Evolutionary conservation across 2,888 invertebrate species (phyloP), one percentile per base, ranked within the genome.

Genomic region (Petrophora chlorosata): DNA sequence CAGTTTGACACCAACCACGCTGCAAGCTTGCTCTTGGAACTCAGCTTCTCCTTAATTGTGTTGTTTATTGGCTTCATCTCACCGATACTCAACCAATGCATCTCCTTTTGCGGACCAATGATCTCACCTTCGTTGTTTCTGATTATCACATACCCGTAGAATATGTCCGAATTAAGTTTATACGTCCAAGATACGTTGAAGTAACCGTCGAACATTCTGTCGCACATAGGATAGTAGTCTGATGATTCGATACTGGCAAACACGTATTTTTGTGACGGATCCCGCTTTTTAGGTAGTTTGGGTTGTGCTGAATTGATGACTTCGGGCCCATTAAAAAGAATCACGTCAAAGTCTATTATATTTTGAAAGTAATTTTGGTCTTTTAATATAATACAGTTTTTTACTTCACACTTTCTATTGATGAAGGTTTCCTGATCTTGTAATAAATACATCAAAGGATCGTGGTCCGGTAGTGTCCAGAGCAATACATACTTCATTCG

Each of bases 1-100:
- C 82, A 82, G 16, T 81, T 73, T 2, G 82, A 82, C 0, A 78
- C 78, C 30, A 82, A 70, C 83, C 82, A 82, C 3, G 82, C 81
- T 0, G 74, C 82, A 3, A 77, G 71, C 48, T 63, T 73, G 0
- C 46, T 71, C 47, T 83, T 83, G 3, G 48, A 48, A 5, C 45
- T 63, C 9, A 82, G 42, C 14, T 65, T 68, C 2, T 55, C 14
- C 41, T 61, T 76, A 0, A 80, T 47, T 8, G 67, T 61, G 3
- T 68, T 44, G 39, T 60, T 58, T 2, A 74, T 56, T 2, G 71
- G 69, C 0, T 60, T 48, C 77, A 78, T 78, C 0, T 72, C 66
- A 39, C 67, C 42, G 0, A 63, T 1, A 4, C 60, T 63, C 25
- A 63, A 48, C 79, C 79, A 79, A 33, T 70, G 62, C 70, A 79